phyloP scores from a whole-genome alignment of 2,797 vertebrate species.

The Leptoclinus maculatus region DNA sequence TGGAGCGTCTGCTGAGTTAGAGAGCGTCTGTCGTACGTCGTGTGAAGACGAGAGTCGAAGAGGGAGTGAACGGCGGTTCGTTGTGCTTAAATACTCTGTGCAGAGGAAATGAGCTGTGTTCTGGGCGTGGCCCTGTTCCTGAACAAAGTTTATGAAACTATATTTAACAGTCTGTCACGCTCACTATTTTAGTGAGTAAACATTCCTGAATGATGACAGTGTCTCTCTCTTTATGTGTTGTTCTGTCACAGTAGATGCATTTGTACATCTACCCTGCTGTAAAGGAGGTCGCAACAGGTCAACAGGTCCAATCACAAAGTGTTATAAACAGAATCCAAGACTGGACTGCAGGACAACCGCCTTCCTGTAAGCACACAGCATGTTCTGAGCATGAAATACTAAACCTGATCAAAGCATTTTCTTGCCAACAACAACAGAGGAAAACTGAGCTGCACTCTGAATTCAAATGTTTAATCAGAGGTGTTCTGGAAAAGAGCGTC shows the following conservation, averaged over 20 bases:
- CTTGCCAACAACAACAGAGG: not conserved
- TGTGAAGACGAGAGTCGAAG: too few relatives aligned
- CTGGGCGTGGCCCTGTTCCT: too few relatives aligned
- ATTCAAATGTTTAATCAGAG: not conserved
- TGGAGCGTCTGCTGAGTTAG: too few relatives aligned
- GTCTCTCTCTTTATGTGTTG: not conserved
- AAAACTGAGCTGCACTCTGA: not conserved
- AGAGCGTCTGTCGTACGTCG: too few relatives aligned
- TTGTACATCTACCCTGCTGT: not conserved
- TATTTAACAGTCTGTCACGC: too few relatives aligned
- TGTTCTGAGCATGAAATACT: not conserved
- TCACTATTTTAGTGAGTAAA: too few relatives aligned
- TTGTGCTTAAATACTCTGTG: too few relatives aligned
- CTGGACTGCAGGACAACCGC: fast-evolving
- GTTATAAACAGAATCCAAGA: not conserved
- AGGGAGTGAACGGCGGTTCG: too few relatives aligned
- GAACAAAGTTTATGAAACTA: too few relatives aligned
- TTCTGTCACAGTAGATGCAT: not conserved
- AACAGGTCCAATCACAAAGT: not conserved
- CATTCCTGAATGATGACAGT: not conserved
- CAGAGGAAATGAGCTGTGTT: too few relatives aligned
- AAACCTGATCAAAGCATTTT: not conserved
- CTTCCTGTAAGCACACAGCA: not conserved
- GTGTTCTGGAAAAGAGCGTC: not conserved
- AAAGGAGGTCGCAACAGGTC: fast-evolving